phyloP scores from a whole-genome alignment of 2,888 invertebrate genomes.

The Frankliniella fusca region DNA sequence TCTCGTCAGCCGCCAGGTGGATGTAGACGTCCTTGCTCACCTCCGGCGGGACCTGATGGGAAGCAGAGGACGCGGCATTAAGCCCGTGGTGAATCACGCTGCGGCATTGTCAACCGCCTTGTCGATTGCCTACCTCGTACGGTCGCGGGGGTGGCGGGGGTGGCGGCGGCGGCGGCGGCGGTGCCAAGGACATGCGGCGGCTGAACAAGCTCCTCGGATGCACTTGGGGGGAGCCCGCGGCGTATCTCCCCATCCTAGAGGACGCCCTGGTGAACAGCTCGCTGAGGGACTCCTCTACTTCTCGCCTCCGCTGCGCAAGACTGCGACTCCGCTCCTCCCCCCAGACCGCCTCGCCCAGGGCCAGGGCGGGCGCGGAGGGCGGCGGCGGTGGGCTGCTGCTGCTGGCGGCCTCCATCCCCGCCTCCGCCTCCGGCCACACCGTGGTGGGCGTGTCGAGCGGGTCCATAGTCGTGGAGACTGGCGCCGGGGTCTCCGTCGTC shows the following conservation, averaged over 20 bases:
- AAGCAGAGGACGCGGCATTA: neutral
- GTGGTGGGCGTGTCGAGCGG: neutral
- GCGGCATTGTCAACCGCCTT: too few relatives aligned
- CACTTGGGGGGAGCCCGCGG: neutral
- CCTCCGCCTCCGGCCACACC: neutral
- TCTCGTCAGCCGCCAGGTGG: constrained; percentile 9
- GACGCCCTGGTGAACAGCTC: neutral
- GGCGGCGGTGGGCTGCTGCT: neutral
- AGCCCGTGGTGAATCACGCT: neutral
- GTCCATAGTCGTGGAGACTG: neutral
- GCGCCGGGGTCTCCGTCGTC: neutral
- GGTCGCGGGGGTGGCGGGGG: neutral
- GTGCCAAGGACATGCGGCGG: neutral
- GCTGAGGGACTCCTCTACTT: neutral
- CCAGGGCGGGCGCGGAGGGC: neutral
- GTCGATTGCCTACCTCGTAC: too few relatives aligned
- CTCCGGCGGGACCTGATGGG: neutral
- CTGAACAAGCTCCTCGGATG: neutral
- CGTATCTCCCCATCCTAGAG: neutral
- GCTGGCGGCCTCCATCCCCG: neutral
- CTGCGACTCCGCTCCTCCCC: too few relatives aligned
- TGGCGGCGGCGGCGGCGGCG: neutral
- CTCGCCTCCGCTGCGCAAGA: too few relatives aligned
- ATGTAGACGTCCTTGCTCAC: constrained; percentile 4
- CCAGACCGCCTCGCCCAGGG: neutral